Evolutionary conservation across 2,888 invertebrate species (phyloP).

Genomic region (Morpho helenor): DNA sequence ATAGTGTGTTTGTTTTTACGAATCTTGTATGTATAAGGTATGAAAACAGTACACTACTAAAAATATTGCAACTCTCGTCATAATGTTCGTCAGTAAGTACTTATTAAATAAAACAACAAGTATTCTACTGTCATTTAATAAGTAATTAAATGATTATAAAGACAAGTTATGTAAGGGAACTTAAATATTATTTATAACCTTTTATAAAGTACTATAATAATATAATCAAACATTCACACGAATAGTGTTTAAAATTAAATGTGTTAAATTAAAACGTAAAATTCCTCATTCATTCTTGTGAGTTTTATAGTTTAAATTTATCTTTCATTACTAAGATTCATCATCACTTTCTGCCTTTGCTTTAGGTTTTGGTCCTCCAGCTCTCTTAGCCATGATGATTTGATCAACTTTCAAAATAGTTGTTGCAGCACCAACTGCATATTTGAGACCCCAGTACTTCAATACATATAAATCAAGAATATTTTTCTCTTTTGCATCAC

Average conservation of each 20-base stretch:
- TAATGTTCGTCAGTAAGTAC: too few relatives aligned
- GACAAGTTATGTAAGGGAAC: not conserved
- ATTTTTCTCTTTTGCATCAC: conserved; percentile 87
- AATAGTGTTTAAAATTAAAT: conserved; percentile 13
- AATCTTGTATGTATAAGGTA: too few relatives aligned
- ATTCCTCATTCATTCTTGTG: not conserved
- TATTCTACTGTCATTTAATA: conserved; percentile 4
- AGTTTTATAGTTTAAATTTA: not conserved
- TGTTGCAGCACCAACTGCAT: conserved; percentile 95
- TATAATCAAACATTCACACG: conserved; percentile 9
- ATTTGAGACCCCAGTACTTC: conserved; percentile 97
- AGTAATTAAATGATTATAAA: not conserved
- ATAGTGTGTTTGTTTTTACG: too few relatives aligned
- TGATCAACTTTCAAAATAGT: conserved; percentile 97
- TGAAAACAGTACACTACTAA: too few relatives aligned
- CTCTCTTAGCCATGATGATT: conserved; percentile 98
- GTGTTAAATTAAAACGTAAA: conserved; percentile 21
- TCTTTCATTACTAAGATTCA: conserved; percentile 75
- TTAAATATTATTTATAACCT: not conserved
- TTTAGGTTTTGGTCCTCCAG: conserved; percentile 95
- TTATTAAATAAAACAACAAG: conserved; percentile 1
- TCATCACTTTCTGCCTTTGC: conserved; percentile 85
- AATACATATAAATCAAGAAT: conserved; percentile 91
- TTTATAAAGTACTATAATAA: not conserved
- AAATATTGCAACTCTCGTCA: too few relatives aligned